A percentile compares a stretch with the other conserved stretches of the same genome.
phyloP scores from a whole-genome alignment of 2,113 vertebrate genomes.

The Laticauda colubrina region DNA sequence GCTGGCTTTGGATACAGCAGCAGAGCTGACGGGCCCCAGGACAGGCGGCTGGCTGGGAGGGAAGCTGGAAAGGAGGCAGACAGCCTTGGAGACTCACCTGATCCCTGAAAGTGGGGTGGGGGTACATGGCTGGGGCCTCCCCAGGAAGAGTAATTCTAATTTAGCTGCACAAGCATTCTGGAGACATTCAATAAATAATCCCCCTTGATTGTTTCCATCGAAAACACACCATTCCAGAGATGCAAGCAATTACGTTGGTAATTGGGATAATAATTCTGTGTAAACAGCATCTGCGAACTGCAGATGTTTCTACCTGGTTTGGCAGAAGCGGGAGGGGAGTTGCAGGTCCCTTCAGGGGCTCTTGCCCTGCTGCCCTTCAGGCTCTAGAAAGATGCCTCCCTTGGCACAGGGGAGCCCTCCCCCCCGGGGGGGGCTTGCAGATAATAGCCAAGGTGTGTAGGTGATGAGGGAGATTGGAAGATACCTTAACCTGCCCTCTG shows the following conservation, averaged over 20 bases:
- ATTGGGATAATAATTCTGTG: constrained; percentile 57
- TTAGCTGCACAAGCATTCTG: not conserved
- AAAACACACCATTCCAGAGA: constrained; percentile 52
- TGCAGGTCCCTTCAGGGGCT: not conserved
- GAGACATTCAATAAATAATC: constrained; percentile 47
- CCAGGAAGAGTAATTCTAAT: not conserved
- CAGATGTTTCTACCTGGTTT: constrained; percentile 67
- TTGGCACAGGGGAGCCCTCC: not conserved
- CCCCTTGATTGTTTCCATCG: constrained; percentile 42
- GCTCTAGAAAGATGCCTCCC: not conserved
- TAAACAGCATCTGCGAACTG: constrained; percentile 68
- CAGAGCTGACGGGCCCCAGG: not conserved
- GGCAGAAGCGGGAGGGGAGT: fast-evolving
- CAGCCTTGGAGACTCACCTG: too few relatives aligned
- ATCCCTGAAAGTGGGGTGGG: not conserved
- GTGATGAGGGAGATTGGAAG: not conserved
- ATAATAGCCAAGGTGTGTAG: not conserved
- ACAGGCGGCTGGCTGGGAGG: not conserved
- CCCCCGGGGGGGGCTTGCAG: not conserved
- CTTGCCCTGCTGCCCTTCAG: not conserved
- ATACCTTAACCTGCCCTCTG: not conserved
- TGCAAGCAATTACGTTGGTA: constrained; percentile 41
- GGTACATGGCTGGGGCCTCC: not conserved
- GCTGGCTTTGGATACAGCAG: too few relatives aligned
- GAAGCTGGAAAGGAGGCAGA: not conserved